Conservation (phyloP, 2,797 vertebrate genomes). For the Lagocephalus sceleratus region DNA sequence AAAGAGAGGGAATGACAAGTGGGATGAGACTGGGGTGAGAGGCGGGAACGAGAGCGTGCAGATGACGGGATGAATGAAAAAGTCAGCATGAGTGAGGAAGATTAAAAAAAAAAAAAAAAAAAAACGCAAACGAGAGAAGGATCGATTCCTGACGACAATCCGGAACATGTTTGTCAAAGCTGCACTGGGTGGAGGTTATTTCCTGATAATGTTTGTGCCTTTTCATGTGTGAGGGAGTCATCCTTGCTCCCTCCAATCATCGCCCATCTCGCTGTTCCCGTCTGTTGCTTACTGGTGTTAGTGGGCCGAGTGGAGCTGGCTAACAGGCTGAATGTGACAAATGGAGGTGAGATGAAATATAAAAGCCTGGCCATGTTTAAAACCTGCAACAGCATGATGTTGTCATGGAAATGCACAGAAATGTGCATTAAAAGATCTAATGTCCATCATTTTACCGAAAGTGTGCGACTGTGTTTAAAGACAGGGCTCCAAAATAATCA, state of each 20-base stretch:
- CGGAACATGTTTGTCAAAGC: conserved; percentile 10
- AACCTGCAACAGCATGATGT: conserved; percentile 19
- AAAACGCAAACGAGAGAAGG: neutral
- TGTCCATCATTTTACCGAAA: too few relatives aligned
- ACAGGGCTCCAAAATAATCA: too few relatives aligned
- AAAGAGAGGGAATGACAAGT: conserved; percentile 10
- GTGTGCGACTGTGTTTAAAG: too few relatives aligned
- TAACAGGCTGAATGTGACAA: conserved; percentile 38
- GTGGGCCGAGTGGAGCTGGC: conserved; percentile 12
- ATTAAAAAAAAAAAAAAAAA: too few relatives aligned
- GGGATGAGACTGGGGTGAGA: conserved; percentile 8
- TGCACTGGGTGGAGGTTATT: conserved; percentile 15
- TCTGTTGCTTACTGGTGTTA: conserved; percentile 6
- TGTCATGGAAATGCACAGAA: too few relatives aligned
- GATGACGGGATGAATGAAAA: conserved; percentile 29
- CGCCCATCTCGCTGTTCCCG: conserved; percentile 2
- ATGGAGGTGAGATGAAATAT: conserved; percentile 25
- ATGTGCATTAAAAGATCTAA: too few relatives aligned
- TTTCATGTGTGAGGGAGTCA: conserved; percentile 4
- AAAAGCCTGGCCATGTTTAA: conserved; percentile 37
- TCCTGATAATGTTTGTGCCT: conserved; percentile 17
- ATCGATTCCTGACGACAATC: neutral
- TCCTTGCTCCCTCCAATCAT: conserved; percentile 13
- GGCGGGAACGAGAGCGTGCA: conserved; percentile 21
- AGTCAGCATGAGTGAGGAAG: conserved; percentile 30